These are phyloP conservation scores for Periparus ater DNA, from an alignment of 2,797 vertebrate species.

Conservation along the genomic window DNA sequence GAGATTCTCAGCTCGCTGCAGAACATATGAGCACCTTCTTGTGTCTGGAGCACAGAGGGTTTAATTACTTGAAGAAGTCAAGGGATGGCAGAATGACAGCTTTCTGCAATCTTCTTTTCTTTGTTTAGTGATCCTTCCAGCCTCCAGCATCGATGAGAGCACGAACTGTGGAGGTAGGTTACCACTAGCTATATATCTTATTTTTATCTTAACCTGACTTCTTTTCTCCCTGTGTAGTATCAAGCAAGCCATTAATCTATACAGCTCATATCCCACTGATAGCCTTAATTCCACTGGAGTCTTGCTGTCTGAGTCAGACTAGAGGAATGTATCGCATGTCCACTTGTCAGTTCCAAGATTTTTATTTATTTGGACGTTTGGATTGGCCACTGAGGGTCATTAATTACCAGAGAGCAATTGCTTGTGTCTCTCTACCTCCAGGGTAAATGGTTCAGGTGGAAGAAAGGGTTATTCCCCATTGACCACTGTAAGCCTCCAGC, in stretches of 20 bases:
- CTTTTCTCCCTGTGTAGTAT: constrained; percentile 54
- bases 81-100: constrained; percentile 40
- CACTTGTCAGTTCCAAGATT: constrained; percentile 50
- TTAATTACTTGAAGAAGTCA: constrained; percentile 46
- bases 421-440: neutral
- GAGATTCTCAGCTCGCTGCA: constrained; percentile 14
- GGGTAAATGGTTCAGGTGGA: constrained; percentile 2
- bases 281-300: constrained; percentile 66
- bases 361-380: constrained; percentile 44
- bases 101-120: constrained; percentile 31
- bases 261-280: constrained; percentile 52
- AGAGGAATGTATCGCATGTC: constrained; percentile 21
- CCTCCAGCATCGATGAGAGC: constrained; percentile 93
- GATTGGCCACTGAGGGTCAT: constrained; percentile 4
- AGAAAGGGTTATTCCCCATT: neutral
- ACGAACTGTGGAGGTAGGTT: constrained; percentile 91
- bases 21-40: neutral
- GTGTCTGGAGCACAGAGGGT: neutral
- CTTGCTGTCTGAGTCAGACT: constrained; percentile 60
- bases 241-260: constrained; percentile 65
- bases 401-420: constrained; percentile 36
- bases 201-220: constrained; percentile 55
- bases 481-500: neutral
- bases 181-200: constrained; percentile 59
- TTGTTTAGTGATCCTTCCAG: constrained; percentile 91